Percentiles rank a stretch among this genome's conserved stretches.
Evolutionary conservation across 2,888 invertebrate genomes (phyloP).

Genomic region (Hyposoter dolosus): DNA sequence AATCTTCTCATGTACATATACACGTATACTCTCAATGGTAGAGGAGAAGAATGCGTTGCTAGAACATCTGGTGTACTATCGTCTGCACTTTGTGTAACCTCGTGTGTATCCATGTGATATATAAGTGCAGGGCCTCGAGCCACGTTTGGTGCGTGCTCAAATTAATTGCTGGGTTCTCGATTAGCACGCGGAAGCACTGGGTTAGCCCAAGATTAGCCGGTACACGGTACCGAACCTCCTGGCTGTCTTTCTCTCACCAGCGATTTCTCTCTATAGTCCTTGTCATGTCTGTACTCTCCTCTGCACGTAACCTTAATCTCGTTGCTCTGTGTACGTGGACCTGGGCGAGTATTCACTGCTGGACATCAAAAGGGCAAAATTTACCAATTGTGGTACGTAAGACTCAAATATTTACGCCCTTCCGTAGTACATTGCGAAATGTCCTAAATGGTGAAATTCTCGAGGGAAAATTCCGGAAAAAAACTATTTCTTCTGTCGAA

Average conservation of each 20-base stretch:
- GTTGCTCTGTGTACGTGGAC: slow-evolving; percentile 41
- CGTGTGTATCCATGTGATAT: slow-evolving; percentile 10
- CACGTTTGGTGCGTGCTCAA: slow-evolving; percentile 76
- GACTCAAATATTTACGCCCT: background rate
- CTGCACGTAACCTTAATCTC: slow-evolving; percentile 16
- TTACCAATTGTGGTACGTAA: too few species aligned
- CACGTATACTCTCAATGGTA: slow-evolving; percentile 10
- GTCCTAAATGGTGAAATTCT: background rate
- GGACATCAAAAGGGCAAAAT: background rate
- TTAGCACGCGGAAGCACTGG: slow-evolving; percentile 73
- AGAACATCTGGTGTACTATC: background rate
- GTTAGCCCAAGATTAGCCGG: slow-evolving; percentile 76
- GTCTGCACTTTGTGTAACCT: slow-evolving; percentile 11
- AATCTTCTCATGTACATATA: slow-evolving; percentile 1
- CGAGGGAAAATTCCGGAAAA: background rate
- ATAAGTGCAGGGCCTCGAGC: slow-evolving; percentile 27
- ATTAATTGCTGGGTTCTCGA: slow-evolving; percentile 81
- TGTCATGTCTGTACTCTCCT: slow-evolving; percentile 1
- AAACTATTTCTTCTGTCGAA: background rate
- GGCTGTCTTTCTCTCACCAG: slow-evolving; percentile 9
- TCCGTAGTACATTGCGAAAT: background rate
- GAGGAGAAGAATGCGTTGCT: slow-evolving; percentile 35
- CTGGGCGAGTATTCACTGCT: background rate
- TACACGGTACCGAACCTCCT: slow-evolving; percentile 38
- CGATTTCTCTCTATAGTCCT: slow-evolving; percentile 18